phyloP scores from a whole-genome alignment of 2,888 invertebrate species.

The Pollenia amentaria region DNA sequence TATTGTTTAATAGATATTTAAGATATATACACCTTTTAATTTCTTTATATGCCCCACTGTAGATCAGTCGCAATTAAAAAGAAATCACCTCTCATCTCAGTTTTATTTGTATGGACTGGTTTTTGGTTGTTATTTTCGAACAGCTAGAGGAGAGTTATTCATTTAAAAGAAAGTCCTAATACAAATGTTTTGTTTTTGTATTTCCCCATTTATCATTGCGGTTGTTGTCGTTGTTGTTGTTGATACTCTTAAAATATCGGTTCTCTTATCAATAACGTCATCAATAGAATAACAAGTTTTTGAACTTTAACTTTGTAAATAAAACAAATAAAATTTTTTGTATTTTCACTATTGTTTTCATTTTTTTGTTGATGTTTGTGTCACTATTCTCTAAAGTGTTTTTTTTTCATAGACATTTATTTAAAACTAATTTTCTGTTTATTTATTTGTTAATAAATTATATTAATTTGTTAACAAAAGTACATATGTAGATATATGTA shows the following conservation, averaged over 20 bases:
- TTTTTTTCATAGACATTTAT: slow-evolving; percentile 2
- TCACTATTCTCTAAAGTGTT: background rate
- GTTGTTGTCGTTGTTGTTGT: slow-evolving; percentile 15
- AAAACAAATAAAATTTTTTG: slow-evolving; percentile 4
- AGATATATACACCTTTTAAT: background rate
- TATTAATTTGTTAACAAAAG: background rate
- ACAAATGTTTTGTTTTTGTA: slow-evolving; percentile 32
- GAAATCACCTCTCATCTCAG: slow-evolving; percentile 26
- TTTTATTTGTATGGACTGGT: slow-evolving; percentile 9
- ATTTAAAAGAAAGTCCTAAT: slow-evolving; percentile 55
- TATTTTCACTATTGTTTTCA: slow-evolving; percentile 45
- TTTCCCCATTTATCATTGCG: slow-evolving; percentile 5
- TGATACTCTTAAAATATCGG: slow-evolving; percentile 27
- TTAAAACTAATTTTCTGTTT: background rate
- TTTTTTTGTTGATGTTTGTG: slow-evolving; percentile 7
- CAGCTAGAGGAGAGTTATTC: slow-evolving; percentile 20
- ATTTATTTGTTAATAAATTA: background rate
- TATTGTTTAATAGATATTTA: too few species aligned
- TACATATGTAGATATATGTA: too few species aligned
- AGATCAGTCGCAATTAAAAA: background rate
- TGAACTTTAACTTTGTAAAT: slow-evolving; percentile 48
- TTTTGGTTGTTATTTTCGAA: slow-evolving; percentile 30
- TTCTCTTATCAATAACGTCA: slow-evolving; percentile 69
- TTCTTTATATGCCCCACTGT: slow-evolving; percentile 4
- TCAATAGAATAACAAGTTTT: slow-evolving; percentile 70